phyloP scores from a whole-genome alignment of 1,140 invertebrate genomes.

The Meloidogyne hapla region DNA sequence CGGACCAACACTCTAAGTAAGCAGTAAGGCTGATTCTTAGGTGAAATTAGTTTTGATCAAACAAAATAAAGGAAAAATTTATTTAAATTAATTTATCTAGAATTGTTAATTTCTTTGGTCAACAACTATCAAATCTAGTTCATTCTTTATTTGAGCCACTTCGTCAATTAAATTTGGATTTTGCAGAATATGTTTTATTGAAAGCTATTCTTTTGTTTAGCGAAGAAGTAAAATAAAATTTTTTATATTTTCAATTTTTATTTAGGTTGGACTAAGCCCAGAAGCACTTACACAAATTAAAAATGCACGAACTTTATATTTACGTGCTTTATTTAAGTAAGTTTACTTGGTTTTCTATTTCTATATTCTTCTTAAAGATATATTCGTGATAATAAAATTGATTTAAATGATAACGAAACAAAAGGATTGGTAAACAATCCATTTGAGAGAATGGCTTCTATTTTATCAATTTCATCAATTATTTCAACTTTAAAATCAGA shows the following conservation, averaged over 20 bases:
- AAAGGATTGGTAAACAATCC: not conserved
- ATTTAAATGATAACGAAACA: not conserved
- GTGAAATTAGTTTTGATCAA: too few relatives aligned
- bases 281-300: constrained; percentile 5
- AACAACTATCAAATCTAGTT: constrained; percentile 27
- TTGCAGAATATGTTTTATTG: constrained; percentile 33
- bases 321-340: constrained; percentile 27
- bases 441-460: constrained; percentile 11
- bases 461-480: constrained; percentile 10
- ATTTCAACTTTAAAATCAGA: constrained; percentile 21
- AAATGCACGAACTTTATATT: constrained; percentile 15
- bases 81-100: constrained; percentile 23
- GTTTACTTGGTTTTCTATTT: not conserved
- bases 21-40: too few relatives aligned
- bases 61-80: not conserved
- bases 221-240: constrained; percentile 23
- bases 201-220: constrained; percentile 37
- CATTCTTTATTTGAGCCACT: constrained; percentile 17
- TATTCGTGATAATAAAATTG: constrained; percentile 8
- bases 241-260: not conserved
- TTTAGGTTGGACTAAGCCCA: constrained; percentile 22
- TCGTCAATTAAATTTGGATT: constrained; percentile 28
- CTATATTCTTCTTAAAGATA: too few relatives aligned
- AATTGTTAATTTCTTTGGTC: constrained; percentile 8
- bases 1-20: not conserved